Base-by-base conservation (phyloP, 2,113 vertebrate species). In the Cyanoramphus novaezelandiae region DNA sequence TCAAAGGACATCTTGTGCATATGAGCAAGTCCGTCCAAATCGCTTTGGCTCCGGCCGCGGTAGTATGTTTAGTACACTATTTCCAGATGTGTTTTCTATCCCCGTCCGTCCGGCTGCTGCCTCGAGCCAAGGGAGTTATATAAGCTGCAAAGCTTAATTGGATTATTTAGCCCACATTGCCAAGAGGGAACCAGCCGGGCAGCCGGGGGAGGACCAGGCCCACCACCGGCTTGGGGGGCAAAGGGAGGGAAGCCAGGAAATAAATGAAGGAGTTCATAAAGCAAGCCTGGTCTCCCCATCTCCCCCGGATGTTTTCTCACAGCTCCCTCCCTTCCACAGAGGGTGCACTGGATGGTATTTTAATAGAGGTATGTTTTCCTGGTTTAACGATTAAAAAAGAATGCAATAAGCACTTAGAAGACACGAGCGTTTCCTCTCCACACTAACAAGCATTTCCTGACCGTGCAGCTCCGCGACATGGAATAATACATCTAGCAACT, bases 51-150 rank as follows among this genome's bases (percentile, higher is more conserved):
- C 37, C 1, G 4, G 88, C 82, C 2, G 0, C 0, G 0, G 64
- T 39, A 76, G 83, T 47, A 12, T 72, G 86, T 63, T 89, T 12
- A 52, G 86, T 35, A 46, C 76, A 65, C 88, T 10, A 46, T 64
- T 97, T 96, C 96, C 95, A 96, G 96, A 95, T 97, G 95, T 96
- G 95, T 44, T 46, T 39, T 69, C 57, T 35, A 63, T 63, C 94
- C 70, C 60, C 0, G 20, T 82, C 95, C 72, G 75, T 28, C 82
- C 4, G 0, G 70, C 84, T 35, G 93, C 94, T 86, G 90, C 87
- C 71, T 85, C 59, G 7, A 86, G 95, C 93, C 95, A 94, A 91
- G 37, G 31, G 6, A 77, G 85, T 94, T 95, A 95, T 72, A 94
- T 94, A 96, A 96, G 60, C 90, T 85, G 65, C 87, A 89, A 84